phyloP scores from a whole-genome alignment of 2,888 invertebrate genomes.

The Lithosia quadra region DNA sequence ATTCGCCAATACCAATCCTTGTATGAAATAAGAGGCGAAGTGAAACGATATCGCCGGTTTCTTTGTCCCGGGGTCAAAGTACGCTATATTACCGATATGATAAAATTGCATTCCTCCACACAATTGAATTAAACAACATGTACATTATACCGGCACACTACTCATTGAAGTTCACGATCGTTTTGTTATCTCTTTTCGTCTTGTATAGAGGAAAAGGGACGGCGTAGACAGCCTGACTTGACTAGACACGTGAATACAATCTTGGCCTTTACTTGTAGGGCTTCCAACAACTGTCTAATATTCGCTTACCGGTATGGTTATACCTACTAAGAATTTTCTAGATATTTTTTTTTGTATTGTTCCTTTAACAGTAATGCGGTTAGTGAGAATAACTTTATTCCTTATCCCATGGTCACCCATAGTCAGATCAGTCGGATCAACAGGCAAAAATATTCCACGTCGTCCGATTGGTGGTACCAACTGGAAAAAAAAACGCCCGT shows the following conservation, averaged over 20 bases:
- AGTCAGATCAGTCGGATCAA: too few relatives aligned
- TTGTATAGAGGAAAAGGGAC: slow-evolving; percentile 13
- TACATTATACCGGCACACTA: neutral
- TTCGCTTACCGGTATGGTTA: slow-evolving; percentile 25
- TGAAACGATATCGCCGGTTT: neutral
- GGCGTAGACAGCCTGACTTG: slow-evolving; percentile 14
- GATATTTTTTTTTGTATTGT: neutral
- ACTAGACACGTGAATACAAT: slow-evolving; percentile 46
- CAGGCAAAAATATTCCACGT: too few relatives aligned
- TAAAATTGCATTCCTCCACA: neutral
- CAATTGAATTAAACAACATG: slow-evolving; percentile 12
- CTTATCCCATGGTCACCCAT: too few relatives aligned
- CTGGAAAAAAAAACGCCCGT: too few relatives aligned
- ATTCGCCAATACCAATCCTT: neutral
- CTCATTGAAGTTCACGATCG: slow-evolving; percentile 1
- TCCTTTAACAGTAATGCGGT: neutral
- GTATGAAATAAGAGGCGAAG: neutral
- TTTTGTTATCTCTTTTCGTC: slow-evolving; percentile 20
- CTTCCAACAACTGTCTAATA: slow-evolving; percentile 45
- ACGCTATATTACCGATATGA: neutral
- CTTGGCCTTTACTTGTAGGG: slow-evolving; percentile 66
- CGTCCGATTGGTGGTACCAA: too few relatives aligned
- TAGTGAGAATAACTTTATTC: neutral
- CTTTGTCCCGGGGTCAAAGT: neutral
- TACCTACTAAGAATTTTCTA: slow-evolving; percentile 17